A percentile compares a stretch with the other conserved stretches of the same genome.
Evolutionary conservation across 2,797 vertebrate species (phyloP).

Genomic region (Notolabrus celidotus): DNA sequence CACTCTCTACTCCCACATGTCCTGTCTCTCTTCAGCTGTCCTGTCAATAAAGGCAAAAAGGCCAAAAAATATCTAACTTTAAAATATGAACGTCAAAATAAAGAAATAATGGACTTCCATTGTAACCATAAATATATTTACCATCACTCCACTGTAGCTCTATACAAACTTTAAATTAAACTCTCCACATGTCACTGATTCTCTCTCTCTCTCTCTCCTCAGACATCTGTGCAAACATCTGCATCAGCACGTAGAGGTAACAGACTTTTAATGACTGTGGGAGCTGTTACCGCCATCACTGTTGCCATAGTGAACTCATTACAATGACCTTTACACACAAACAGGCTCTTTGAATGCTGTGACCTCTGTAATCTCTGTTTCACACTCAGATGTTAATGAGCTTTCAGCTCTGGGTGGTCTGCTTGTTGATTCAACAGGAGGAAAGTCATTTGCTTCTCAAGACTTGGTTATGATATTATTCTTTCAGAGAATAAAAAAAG

Average conservation of each 20-base stretch:
- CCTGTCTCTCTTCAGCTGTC: no score
- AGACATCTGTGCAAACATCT: no score
- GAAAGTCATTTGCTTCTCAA: neutral
- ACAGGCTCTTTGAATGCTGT: constrained; percentile 33
- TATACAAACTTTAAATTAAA: no score
- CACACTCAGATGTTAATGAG: constrained; percentile 42
- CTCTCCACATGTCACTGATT: no score
- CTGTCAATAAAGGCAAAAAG: no score
- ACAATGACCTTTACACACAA: constrained; percentile 45
- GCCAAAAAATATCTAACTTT: no score
- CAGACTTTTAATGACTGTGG: constrained; percentile 27
- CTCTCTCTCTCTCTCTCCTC: no score
- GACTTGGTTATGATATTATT: neutral
- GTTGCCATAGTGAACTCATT: constrained; percentile 34
- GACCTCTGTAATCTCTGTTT: constrained; percentile 40
- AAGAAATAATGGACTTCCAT: no score
- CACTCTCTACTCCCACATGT: no score
- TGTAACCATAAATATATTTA: no score
- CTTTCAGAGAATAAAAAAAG: neutral
- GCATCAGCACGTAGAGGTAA: neutral
- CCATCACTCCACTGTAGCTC: no score
- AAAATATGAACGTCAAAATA: no score
- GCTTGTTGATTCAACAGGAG: constrained; percentile 1
- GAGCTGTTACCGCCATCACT: constrained; percentile 11
- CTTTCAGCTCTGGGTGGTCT: constrained; percentile 41